Base-by-base conservation (phyloP, 2,888 invertebrate genomes). In the Crossocerus cetratus region DNA sequence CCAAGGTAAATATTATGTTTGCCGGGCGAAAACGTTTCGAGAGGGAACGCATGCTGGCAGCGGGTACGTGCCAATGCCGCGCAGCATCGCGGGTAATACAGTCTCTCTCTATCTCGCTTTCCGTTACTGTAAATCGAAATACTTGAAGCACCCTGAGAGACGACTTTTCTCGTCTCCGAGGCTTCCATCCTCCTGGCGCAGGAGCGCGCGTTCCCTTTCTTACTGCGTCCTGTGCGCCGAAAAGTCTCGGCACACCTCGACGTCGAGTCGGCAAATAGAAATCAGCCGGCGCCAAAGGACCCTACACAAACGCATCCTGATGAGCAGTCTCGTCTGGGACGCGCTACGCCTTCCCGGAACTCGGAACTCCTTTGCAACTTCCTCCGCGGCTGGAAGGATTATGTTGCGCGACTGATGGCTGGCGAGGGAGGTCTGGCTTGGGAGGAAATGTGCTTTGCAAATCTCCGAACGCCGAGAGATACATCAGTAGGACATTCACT, bases 1-100 rank as follows among this genome's bases (percentile, higher is more conserved):
- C 70, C 62, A 72, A 77, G 80, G 80, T 80, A 81, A 80, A 80
- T 80, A 81, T 80, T 80, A 81, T 76, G 81, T 80, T 81, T 78
- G 76, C 73, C 70, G 65, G 76, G 68, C 56, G 61, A 72, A 64
- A 73, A 72, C 68, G 71, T 80, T 73, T 68, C 65, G 65, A 59
- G 62, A 16, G 16, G 59, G 61, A 49, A 32, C 32, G 32, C 32
- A 32, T 32, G 69, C 61, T 69, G 67, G 22, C 54, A 65, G 43
- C 64, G 45, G 68, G 59, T 77, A 76, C 76, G 76, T 70, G 78
- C 65, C 78, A 71, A 76, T 78, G 69, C 69, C 58, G 69, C 69
- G 75, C 80, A 80, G 78, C 78, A 80, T 80, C 78, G n/a, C n/a
- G 78, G 74, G 63, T 32, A 32, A 32, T 32, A 32, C 32, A 32